A percentile compares a stretch with the other conserved stretches of the same genome.
Evolutionary conservation across 2,888 invertebrate species (phyloP).

Genomic region (Mimas tiliae): DNA sequence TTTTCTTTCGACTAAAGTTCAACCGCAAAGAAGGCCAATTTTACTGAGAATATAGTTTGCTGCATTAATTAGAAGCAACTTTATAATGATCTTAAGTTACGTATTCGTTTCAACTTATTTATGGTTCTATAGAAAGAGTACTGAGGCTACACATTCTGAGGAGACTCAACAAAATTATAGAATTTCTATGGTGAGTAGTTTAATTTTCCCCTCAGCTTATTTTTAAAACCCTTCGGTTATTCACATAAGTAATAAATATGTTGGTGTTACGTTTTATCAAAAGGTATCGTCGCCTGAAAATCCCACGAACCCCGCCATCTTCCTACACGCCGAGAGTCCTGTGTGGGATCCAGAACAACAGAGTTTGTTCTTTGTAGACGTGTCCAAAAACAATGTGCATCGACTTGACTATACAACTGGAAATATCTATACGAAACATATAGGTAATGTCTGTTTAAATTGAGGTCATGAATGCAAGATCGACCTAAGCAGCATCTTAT

Average conservation of each 20-base stretch:
- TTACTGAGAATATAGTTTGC: too few species aligned
- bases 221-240: background rate
- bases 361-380: constrained; percentile 85
- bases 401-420: constrained; percentile 73
- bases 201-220: background rate
- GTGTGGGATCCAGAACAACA: constrained; percentile 83
- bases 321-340: constrained; percentile 73
- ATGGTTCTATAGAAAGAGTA: background rate
- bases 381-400: constrained; percentile 75
- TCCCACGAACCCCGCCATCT: constrained; percentile 57
- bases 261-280: too few species aligned
- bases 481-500: too few species aligned
- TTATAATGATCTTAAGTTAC: background rate
- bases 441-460: constrained; percentile 49
- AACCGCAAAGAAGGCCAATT: too few species aligned
- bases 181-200: constrained; percentile 66
- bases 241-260: too few species aligned
- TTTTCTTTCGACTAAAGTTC: too few species aligned
- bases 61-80: background rate
- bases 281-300: constrained; percentile 62
- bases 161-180: constrained; percentile 47
- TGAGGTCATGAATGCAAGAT: too few species aligned
- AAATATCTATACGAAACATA: constrained; percentile 62
- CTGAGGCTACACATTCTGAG: constrained; percentile 2
- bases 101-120: background rate